These are phyloP conservation scores for Nycticebus coucang DNA, from an alignment of 2,113 vertebrate genomes.

Conservation along the genomic window DNA sequence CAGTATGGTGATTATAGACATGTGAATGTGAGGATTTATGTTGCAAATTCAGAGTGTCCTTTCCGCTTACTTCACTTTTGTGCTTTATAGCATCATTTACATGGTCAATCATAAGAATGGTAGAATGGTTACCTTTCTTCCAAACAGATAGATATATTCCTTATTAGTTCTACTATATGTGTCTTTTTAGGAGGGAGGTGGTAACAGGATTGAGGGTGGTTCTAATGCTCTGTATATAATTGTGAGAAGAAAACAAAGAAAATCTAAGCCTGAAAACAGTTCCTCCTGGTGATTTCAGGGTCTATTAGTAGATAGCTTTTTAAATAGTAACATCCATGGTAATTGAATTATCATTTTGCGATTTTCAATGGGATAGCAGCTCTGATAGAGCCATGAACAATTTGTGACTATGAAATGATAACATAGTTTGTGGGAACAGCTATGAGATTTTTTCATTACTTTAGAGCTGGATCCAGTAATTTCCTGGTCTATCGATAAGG, in stretches of 20 bases:
- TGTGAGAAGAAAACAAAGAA: slow-evolving; percentile 25
- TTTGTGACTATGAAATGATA: not conserved
- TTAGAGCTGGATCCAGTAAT: slow-evolving; percentile 30
- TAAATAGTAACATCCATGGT: not conserved
- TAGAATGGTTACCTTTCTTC: not conserved
- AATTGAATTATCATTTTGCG: slow-evolving; percentile 21
- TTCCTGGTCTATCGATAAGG: slow-evolving; percentile 52
- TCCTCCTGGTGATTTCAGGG: not conserved
- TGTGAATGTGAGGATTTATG: not conserved
- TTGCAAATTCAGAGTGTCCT: not conserved
- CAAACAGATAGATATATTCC: not conserved
- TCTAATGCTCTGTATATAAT: not conserved
- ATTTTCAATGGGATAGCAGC: not conserved
- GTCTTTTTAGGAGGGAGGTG: fast-evolving
- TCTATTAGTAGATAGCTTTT: not conserved
- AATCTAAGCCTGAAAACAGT: not conserved
- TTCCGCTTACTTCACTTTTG: not conserved
- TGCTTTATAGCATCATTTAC: not conserved
- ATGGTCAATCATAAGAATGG: not conserved
- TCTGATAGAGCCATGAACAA: not conserved
- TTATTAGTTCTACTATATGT: not conserved
- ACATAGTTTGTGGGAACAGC: not conserved
- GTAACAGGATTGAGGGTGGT: not conserved
- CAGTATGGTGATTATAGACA: not conserved
- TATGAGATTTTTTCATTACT: slow-evolving; percentile 41